These are phyloP conservation scores for Melanogrammus aeglefinus DNA, from an alignment of 2,797 vertebrate genomes.

Conservation along the genomic window DNA sequence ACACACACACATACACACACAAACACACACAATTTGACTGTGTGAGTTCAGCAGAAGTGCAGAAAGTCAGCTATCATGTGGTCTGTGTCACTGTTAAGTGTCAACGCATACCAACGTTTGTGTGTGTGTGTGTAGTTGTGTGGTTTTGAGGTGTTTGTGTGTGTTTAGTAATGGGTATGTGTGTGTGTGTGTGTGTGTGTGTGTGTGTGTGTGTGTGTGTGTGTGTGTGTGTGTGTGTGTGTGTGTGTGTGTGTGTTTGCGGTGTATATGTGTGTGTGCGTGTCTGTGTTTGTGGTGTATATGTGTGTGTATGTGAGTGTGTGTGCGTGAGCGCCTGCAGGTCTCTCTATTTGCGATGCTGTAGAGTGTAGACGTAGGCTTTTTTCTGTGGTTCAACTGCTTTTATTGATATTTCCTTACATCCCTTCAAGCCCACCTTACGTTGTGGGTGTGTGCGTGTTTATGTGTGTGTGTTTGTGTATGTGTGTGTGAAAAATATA, in stretches of 20 bases:
- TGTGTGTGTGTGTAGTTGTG: conserved; percentile 12
- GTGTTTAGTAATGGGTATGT: background rate
- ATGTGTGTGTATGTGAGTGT: background rate
- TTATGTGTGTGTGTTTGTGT: background rate
- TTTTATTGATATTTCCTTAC: background rate
- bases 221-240: background rate
- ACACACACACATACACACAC: conserved; percentile 51
- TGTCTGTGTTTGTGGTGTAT: conserved; percentile 1
- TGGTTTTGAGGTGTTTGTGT: conserved; percentile 5
- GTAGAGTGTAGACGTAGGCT: too few species aligned
- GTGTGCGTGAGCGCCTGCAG: background rate
- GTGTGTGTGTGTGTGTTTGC: conserved; percentile 7
- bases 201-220: conserved; percentile 13
- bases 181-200: conserved; percentile 9
- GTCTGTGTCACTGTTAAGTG: conserved; percentile 38
- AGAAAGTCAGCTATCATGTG: conserved; percentile 78
- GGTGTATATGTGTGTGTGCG: background rate
- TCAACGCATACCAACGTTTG: background rate
- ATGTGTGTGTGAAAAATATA: background rate
- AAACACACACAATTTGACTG: conserved; percentile 53
- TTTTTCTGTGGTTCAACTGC: background rate
- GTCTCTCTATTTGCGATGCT: background rate
- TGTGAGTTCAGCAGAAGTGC: conserved; percentile 73
- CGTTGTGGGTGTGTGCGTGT: background rate
- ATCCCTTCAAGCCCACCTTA: background rate